phyloP scores from a whole-genome alignment of 2,113 vertebrate genomes.

The Tauraco erythrolophus region DNA sequence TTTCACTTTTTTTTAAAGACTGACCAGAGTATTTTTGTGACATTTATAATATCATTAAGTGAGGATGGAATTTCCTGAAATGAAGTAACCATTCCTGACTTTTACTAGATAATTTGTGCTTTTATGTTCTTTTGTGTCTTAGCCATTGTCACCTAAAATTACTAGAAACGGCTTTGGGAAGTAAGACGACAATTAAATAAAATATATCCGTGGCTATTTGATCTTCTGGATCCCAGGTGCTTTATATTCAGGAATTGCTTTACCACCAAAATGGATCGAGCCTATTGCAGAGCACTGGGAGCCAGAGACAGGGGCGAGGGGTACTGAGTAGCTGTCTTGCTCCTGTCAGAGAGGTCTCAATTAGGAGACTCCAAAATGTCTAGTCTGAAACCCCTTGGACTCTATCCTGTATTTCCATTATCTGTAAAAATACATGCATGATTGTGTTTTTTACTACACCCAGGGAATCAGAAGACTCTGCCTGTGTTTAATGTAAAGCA shows the following conservation, averaged over 20 bases:
- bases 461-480: not conserved
- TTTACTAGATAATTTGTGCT: conserved; percentile 9
- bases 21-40: not conserved
- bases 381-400: not conserved
- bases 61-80: not conserved
- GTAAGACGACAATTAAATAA: not conserved
- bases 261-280: not conserved
- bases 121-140: conserved; percentile 9
- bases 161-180: conserved; percentile 34
- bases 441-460: not conserved
- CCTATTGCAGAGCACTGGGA: not conserved
- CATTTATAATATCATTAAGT: not conserved
- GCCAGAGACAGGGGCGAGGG: not conserved
- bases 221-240: not conserved
- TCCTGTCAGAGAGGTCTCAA: not conserved
- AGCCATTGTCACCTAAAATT: not conserved
- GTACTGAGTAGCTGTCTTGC: not conserved
- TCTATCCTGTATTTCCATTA: not conserved
- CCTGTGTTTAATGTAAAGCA: not conserved
- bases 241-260: not conserved
- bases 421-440: not conserved
- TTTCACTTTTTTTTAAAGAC: not conserved
- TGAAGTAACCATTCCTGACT: not conserved
- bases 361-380: not conserved
- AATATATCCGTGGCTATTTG: conserved; percentile 6